Base-by-base conservation (phyloP, 2,888 invertebrate genomes). In the Busseola fusca region DNA sequence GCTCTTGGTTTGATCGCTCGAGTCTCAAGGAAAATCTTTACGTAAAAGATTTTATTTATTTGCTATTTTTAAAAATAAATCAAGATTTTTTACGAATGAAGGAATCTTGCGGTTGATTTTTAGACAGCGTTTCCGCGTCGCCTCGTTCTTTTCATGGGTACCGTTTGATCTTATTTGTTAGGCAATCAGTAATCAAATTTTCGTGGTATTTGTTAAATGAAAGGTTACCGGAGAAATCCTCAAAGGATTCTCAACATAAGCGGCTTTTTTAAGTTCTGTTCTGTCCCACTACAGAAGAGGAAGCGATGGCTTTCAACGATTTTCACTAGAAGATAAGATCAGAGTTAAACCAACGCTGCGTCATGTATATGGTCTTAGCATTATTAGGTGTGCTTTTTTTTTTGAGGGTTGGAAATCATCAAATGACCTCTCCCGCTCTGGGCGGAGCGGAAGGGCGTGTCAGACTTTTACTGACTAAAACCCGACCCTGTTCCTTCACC, bases 121-220 rank as follows among this genome's bases (percentile, higher is more conserved):
- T 45, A 54, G 76, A 76, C 45, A 48, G 54, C n/a, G 9, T 48
- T 48, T 52, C 25, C 7, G 1, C 16, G 37, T 75, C 21, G 12
- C 50, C 42, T 12, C 21, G 14, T 42, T 64, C 34, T 64, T 25
- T 42, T 48, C 0, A 52, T 0, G 27, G 27, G 10, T 37, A 9
- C 37, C 7, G 14, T 65, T 72, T 76, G 69, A 72, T 76, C 40
- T 40, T 12, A 27, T 48, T 76, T 54, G 4, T 10, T 9, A n/a
- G 14, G 27, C 18, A 48, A 63, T 63, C 25, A 10, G 18, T 34
- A 34, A 75, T 74, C 64, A 4, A n/a, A 34, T 50, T 30, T 70
- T 48, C 25, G 3, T 1, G 5, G 50, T 6, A 37, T 64, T 63
- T 42, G 7, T 14, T 42, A 21, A 42, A 48, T 40, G 7, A 12